Evolutionary conservation across 2,797 vertebrate species (phyloP).

Genomic region (Myripristis jacobus): DNA sequence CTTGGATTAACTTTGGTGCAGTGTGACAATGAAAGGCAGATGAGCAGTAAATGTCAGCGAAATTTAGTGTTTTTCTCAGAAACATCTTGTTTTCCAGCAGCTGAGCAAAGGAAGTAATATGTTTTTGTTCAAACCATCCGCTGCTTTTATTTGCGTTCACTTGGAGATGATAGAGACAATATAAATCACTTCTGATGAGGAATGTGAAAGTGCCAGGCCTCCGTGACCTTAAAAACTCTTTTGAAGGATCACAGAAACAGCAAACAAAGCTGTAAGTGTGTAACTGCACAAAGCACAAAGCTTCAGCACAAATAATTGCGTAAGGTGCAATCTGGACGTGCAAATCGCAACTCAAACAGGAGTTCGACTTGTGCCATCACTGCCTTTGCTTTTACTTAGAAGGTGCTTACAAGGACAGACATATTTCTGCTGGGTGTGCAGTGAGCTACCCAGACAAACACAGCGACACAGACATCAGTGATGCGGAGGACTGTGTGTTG

Average conservation of each 20-base stretch:
- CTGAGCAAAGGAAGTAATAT: constrained; percentile 69
- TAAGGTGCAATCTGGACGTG: background rate
- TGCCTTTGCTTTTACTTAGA: constrained; percentile 8
- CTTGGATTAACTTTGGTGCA: constrained; percentile 57
- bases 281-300: too few species aligned
- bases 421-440: constrained; percentile 25
- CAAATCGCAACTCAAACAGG: too few species aligned
- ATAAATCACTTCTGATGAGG: constrained; percentile 44
- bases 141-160: constrained; percentile 18
- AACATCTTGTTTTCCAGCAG: constrained; percentile 47
- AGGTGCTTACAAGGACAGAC: background rate
- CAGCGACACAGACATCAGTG: constrained; percentile 38
- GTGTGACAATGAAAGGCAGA: constrained; percentile 74
- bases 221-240: background rate
- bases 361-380: too few species aligned
- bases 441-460: constrained; percentile 38
- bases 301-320: constrained; percentile 4
- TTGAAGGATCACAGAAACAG: too few species aligned
- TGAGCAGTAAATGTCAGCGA: constrained; percentile 69
- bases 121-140: constrained; percentile 37
- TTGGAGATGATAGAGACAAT: constrained; percentile 45
- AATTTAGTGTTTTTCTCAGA: constrained; percentile 47
- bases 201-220: constrained; percentile 9
- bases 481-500: constrained; percentile 25
- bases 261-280: too few species aligned